phyloP scores from a whole-genome alignment of 2,113 vertebrate species.

The Calypte anna region DNA sequence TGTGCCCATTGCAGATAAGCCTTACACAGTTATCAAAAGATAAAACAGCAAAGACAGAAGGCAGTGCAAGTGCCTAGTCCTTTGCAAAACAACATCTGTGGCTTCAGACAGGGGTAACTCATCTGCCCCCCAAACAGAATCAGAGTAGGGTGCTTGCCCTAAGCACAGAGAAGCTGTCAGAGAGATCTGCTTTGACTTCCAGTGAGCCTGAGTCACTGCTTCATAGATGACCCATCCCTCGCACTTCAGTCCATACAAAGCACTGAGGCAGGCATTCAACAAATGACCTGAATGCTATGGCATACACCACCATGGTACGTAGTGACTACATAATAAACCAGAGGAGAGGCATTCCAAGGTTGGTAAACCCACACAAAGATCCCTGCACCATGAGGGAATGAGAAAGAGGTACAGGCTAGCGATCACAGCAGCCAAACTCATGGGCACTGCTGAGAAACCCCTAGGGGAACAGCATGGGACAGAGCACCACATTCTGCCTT shows the following conservation, averaged over 20 bases:
- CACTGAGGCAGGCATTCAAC: not conserved
- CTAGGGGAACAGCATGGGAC: accelerated
- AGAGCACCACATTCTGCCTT: not conserved
- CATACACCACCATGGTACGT: not conserved
- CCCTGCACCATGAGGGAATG: not conserved
- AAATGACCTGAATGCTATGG: not conserved
- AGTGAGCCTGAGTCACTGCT: not conserved
- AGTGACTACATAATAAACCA: not conserved
- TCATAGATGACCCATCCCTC: not conserved
- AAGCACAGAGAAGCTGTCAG: not conserved
- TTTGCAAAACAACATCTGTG: not conserved
- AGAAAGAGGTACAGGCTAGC: not conserved
- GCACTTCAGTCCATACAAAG: not conserved
- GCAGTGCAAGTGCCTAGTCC: not conserved
- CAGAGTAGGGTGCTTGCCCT: not conserved
- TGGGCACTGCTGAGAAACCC: not conserved
- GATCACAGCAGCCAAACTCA: not conserved
- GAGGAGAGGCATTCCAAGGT: not conserved
- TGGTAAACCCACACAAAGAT: not conserved
- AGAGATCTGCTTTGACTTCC: not conserved
- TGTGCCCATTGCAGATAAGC: not conserved
- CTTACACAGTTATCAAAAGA: not conserved
- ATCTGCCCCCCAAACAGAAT: not conserved
- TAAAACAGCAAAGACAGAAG: not conserved
- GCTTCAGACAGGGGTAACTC: not conserved